Evolutionary conservation across 2,888 invertebrate genomes (phyloP).

Genomic region (Tribolium freemani): DNA sequence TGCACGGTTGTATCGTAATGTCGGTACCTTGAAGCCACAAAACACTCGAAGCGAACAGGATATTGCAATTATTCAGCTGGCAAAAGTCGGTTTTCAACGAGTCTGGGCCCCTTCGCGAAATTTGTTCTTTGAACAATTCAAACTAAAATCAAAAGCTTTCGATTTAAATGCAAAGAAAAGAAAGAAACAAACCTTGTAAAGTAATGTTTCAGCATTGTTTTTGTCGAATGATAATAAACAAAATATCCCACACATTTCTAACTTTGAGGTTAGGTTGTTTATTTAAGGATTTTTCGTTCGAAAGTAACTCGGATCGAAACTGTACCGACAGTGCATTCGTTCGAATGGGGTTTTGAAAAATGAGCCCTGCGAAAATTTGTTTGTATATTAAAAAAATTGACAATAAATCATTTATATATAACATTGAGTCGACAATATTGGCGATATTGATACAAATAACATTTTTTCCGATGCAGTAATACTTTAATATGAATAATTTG

Average conservation of each 20-base stretch:
- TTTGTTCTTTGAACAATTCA: slow-evolving; percentile 55
- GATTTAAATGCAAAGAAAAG: not conserved
- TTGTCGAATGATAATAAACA: slow-evolving; percentile 51
- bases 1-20: slow-evolving; percentile 78
- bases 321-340: not conserved
- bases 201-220: not conserved
- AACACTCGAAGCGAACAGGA: slow-evolving; percentile 71
- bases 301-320: too few relatives aligned
- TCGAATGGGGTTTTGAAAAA: not conserved
- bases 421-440: slow-evolving; percentile 66
- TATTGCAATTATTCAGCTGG: slow-evolving; percentile 46
- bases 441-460: slow-evolving; percentile 65
- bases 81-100: slow-evolving; percentile 49
- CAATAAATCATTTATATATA: slow-evolving; percentile 67
- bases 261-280: not conserved
- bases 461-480: slow-evolving; percentile 66
- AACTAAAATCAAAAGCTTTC: slow-evolving; percentile 52
- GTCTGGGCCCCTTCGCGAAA: slow-evolving; percentile 75
- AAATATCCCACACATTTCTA: slow-evolving; percentile 60
- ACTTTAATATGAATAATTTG: slow-evolving; percentile 53
- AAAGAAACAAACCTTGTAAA: slow-evolving; percentile 2
- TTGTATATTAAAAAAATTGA: slow-evolving; percentile 69
- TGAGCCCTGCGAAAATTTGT: slow-evolving; percentile 58
- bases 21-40: slow-evolving; percentile 87
- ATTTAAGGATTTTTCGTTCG: too few relatives aligned